phyloP scores from a whole-genome alignment of 2,888 invertebrate species.

The Pachycephus smyrnensis region DNA sequence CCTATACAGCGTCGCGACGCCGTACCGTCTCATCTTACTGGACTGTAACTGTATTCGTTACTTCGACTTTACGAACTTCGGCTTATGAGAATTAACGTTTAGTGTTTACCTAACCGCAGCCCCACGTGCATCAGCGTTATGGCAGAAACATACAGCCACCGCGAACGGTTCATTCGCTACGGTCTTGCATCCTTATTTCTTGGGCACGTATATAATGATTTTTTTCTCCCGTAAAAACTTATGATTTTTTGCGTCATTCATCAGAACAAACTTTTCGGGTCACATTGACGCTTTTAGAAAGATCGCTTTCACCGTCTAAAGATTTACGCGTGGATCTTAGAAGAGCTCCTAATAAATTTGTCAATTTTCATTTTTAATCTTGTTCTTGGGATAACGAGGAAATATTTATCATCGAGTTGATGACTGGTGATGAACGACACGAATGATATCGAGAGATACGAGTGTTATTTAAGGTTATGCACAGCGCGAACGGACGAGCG shows the following conservation, averaged over 20 bases:
- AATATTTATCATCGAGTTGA: not conserved
- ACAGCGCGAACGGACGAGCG: not conserved
- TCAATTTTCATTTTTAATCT: not conserved
- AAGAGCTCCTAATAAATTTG: not conserved
- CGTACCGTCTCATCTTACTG: conserved; percentile 31
- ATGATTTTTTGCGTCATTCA: not conserved
- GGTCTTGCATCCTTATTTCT: not conserved
- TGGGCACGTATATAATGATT: not conserved
- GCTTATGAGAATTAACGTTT: conserved; percentile 52
- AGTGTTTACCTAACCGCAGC: conserved; percentile 31
- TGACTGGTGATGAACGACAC: not conserved
- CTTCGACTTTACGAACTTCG: conserved; percentile 52
- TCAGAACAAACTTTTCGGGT: not conserved
- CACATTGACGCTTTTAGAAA: not conserved
- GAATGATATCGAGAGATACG: not conserved
- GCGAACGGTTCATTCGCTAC: not conserved
- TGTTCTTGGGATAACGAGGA: not conserved
- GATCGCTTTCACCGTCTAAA: not conserved
- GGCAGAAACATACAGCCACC: not conserved
- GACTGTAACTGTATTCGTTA: conserved; percentile 48
- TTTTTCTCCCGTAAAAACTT: not conserved
- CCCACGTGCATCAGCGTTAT: conserved; percentile 7
- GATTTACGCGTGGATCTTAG: not conserved
- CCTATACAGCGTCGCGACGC: not conserved
- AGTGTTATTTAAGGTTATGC: not conserved